Conservation (phyloP, 2,113 vertebrate species). For the Pardalotus punctatus region DNA sequence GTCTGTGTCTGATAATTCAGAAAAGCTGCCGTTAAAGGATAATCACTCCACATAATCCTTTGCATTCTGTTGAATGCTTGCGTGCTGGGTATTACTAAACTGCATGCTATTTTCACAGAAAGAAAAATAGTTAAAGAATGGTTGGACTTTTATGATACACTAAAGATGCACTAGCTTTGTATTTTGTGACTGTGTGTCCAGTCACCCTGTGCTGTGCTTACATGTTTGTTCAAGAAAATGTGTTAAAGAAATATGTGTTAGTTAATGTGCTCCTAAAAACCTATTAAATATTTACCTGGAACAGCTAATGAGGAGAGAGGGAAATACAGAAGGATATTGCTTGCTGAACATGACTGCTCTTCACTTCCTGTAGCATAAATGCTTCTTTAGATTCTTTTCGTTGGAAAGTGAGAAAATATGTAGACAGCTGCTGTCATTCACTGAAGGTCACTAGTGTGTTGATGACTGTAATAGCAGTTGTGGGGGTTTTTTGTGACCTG, state of each 20-base stretch:
- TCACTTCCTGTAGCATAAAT: background rate
- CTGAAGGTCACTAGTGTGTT: background rate
- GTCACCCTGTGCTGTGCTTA: background rate
- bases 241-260: background rate
- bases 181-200: background rate
- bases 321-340: background rate
- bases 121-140: background rate
- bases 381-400: background rate
- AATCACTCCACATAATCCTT: constrained; percentile 2
- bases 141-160: background rate
- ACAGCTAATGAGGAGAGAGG: background rate
- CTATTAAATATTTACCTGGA: background rate
- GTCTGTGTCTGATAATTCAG: background rate
- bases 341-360: background rate
- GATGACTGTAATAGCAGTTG: background rate
- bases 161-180: background rate
- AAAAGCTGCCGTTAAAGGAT: constrained; percentile 47
- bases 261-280: background rate
- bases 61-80: background rate
- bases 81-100: background rate
- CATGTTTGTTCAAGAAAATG: background rate
- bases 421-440: background rate
- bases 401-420: background rate
- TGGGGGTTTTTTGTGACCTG: background rate
- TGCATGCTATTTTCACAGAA: background rate